Base-by-base conservation (phyloP, 1,140 invertebrate genomes). In the Yoshiicerus persimilis region DNA sequence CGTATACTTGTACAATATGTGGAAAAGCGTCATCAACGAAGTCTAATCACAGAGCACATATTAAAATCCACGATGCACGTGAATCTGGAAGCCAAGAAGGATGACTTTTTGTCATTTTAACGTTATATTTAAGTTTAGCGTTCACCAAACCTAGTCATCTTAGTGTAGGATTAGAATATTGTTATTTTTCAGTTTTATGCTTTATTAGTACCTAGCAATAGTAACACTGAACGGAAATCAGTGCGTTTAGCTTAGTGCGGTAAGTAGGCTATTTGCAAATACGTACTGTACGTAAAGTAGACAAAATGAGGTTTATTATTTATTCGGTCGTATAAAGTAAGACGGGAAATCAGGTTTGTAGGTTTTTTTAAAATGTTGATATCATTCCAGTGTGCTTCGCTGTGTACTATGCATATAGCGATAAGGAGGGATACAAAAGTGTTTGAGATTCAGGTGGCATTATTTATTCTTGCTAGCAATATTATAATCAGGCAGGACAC, bases 41-140 rank as follows among this genome's bases (percentile, higher is more conserved):
- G 93, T 97, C 96, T 34, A 97, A 97, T 93, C 96, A 97, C 91
- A 97, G 97, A 91, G 97, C 97, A 92, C 96, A 97, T 92, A 94
- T 97, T 56, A 96, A 96, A 92, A 97, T 97, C 90, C 96, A 97
- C 92, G 96, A 97, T 93, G 96, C 96, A 41, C 93, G 96, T 47
- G 96, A 97, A 92, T 95, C 96, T 25, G 95, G 97, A 87, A 96
- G 96, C 89, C 96, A 96, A 9, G 96, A 97, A 92, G 96, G 95
- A 92, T 97, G 95, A 94, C 30, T 41, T 16, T 47, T 30, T 70
- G 64, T 70, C 11, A 9, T 23, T 64, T n/a, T 70, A 4, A 13
- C 0, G 23, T 30, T 13, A 27, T n/a, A 27, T 4, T 16, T 30
- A 70, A 30, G 16, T 2, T 64, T 25, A 70, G 4, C 23, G 25